These are phyloP conservation scores for Amaurobius ferox DNA, from an alignment of 2,888 invertebrate species.

Conservation along the genomic window DNA sequence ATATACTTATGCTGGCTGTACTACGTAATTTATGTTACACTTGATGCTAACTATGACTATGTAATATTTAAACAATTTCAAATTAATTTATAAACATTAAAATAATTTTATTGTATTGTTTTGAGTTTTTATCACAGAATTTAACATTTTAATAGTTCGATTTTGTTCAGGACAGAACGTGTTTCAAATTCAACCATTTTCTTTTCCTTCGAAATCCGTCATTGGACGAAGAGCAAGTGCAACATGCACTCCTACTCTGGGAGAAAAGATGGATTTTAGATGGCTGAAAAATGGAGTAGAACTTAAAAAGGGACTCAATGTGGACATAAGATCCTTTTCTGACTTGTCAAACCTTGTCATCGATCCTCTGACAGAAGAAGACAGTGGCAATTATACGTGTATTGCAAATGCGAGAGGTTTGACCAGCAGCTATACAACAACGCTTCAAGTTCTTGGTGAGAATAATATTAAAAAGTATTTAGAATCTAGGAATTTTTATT, in stretches of 20 bases:
- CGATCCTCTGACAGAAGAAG: conserved; percentile 28
- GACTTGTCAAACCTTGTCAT: conserved; percentile 40
- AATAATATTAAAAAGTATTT: too few relatives aligned
- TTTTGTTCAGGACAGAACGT: background rate
- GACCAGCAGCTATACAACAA: background rate
- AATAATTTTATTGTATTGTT: too few relatives aligned
- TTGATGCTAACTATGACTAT: too few relatives aligned
- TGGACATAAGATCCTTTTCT: conserved; percentile 35
- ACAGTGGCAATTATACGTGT: conserved; percentile 40
- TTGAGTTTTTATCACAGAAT: too few relatives aligned
- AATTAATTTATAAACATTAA: too few relatives aligned
- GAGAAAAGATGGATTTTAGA: conserved; percentile 53
- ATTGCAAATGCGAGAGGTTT: background rate
- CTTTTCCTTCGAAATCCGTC: conserved; percentile 30
- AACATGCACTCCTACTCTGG: conserved; percentile 29
- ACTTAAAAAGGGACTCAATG: conserved; percentile 5
- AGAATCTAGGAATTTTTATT: too few relatives aligned
- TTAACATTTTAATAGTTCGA: too few relatives aligned
- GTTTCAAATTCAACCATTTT: conserved; percentile 31
- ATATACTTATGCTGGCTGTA: too few relatives aligned
- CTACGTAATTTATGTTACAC: too few relatives aligned
- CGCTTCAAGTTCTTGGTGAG: conserved; percentile 33
- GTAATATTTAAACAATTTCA: too few relatives aligned
- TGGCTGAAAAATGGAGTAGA: conserved; percentile 61
- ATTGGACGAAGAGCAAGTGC: conserved; percentile 37